Evolutionary conservation across 2,888 invertebrate genomes (phyloP).

Genomic region (Zaprionus obscuricornis): DNA sequence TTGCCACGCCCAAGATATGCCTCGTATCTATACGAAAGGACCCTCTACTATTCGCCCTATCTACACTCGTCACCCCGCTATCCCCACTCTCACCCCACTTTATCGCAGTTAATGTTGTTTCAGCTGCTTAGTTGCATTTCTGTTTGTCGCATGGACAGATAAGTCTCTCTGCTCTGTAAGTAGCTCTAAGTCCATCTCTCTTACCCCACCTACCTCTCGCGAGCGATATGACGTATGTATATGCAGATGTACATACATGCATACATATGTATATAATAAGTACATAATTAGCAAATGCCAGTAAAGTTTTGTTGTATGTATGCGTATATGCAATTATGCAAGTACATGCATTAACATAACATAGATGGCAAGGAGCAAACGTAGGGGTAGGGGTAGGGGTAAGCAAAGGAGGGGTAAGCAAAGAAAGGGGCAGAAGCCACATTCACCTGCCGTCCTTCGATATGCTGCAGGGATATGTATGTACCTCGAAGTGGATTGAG

Average conservation of each 20-base stretch:
- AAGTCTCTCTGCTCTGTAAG: no score
- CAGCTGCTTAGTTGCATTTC: constrained; percentile 8
- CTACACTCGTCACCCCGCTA: not conserved
- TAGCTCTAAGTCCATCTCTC: no score
- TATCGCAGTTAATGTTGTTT: constrained; percentile 8
- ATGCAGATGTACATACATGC: constrained; percentile 2
- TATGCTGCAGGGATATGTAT: no score
- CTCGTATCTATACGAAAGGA: not conserved
- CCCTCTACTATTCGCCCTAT: not conserved
- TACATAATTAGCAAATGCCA: constrained; percentile 45
- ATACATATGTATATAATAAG: constrained; percentile 35
- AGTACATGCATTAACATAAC: no score
- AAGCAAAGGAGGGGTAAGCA: no score
- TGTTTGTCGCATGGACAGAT: constrained; percentile 14
- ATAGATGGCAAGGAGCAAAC: no score
- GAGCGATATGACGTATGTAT: constrained; percentile 8
- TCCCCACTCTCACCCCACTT: not conserved
- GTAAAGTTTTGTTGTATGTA: not conserved
- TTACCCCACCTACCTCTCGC: not conserved
- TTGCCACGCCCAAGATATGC: not conserved
- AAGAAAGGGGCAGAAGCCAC: no score
- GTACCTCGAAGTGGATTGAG: no score
- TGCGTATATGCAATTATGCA: not conserved
- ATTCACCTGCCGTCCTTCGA: no score
- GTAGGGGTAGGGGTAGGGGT: no score